Evolutionary conservation across 2,797 vertebrate genomes (phyloP).

Genomic region (Mastacembelus armatus): DNA sequence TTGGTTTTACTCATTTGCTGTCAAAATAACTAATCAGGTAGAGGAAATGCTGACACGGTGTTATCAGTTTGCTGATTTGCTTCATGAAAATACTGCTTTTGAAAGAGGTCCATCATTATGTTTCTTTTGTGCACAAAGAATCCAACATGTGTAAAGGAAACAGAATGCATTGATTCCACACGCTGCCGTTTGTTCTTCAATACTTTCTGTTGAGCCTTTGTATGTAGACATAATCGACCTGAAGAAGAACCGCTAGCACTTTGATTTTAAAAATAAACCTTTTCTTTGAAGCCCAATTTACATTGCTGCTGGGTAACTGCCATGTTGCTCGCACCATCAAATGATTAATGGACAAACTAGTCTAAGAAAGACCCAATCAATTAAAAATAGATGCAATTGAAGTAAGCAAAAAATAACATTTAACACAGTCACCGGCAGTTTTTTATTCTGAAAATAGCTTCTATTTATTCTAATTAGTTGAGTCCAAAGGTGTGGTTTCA

Average conservation of each 20-base stretch:
- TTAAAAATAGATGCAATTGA: constrained; percentile 81
- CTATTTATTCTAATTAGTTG: constrained; percentile 48
- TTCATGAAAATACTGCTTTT: constrained; percentile 55
- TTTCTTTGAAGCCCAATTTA: constrained; percentile 75
- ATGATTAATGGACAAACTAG: constrained; percentile 73
- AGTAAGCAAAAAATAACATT: constrained; percentile 61
- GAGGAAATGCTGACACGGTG: constrained; percentile 32
- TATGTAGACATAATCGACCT: constrained; percentile 65
- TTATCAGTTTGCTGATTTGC: constrained; percentile 35
- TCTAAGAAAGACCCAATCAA: constrained; percentile 70
- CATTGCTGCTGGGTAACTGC: constrained; percentile 68
- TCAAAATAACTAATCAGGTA: constrained; percentile 39
- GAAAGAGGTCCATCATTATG: constrained; percentile 57
- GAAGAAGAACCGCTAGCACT: constrained; percentile 52
- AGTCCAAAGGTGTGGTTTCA: constrained; percentile 40
- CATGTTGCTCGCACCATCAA: constrained; percentile 68
- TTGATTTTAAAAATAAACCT: constrained; percentile 78
- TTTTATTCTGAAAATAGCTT: constrained; percentile 47
- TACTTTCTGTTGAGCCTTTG: constrained; percentile 49
- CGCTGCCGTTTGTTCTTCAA: constrained; percentile 62
- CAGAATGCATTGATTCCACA: constrained; percentile 59
- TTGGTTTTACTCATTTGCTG: constrained; percentile 38
- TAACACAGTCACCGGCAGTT: constrained; percentile 30
- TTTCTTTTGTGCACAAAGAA: constrained; percentile 61
- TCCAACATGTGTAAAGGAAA: constrained; percentile 67